Percentiles rank a stretch among this genome's conserved stretches.
Conservation (phyloP, 2,113 vertebrate species). For the Prunella fulvescens region DNA sequence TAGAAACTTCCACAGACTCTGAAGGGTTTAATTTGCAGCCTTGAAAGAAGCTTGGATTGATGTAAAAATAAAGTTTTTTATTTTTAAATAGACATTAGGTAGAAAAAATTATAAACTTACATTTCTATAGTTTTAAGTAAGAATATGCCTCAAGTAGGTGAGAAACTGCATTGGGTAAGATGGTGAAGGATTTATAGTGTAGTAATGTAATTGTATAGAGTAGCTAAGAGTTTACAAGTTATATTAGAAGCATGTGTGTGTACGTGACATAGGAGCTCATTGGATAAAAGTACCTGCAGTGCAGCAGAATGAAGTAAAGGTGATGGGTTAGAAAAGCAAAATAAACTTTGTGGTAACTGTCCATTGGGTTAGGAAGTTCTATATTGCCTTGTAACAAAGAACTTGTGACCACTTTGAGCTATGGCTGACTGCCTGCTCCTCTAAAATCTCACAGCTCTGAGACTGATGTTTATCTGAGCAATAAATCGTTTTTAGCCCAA, state of each 20-base stretch:
- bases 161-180: background rate
- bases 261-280: background rate
- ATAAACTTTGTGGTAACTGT: background rate
- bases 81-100: background rate
- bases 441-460: background rate
- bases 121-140: background rate
- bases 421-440: background rate
- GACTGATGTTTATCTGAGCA: background rate
- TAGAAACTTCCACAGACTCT: background rate
- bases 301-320: background rate
- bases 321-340: background rate
- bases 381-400: background rate
- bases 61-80: background rate
- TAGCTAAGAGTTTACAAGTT: background rate
- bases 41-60: background rate
- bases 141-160: background rate
- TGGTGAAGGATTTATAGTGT: background rate
- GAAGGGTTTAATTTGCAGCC: background rate
- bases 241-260: background rate
- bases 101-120: background rate
- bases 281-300: background rate
- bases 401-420: background rate
- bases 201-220: background rate
- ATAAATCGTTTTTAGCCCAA: background rate
- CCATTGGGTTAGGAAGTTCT: background rate